phyloP scores from a whole-genome alignment of 2,113 vertebrate genomes.

The Callochromis pleurospilus region DNA sequence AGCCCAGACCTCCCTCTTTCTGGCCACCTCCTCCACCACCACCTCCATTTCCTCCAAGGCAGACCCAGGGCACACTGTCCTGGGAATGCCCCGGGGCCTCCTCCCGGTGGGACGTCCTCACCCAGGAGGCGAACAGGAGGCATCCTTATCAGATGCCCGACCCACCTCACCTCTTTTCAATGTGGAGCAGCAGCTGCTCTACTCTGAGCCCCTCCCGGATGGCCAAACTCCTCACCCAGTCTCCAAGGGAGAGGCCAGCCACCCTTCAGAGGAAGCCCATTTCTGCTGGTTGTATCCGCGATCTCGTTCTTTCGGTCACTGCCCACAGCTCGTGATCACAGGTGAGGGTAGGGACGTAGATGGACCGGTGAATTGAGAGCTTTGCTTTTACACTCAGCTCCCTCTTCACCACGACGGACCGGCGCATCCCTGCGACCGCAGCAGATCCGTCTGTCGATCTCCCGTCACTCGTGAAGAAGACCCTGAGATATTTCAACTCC shows the following conservation, averaged over 20 bases:
- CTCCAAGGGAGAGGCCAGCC: background rate
- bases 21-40: background rate
- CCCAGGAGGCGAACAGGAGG: background rate
- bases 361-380: background rate
- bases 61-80: background rate
- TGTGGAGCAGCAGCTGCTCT: background rate
- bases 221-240: background rate
- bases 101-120: background rate
- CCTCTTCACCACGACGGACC: rapidly evolving
- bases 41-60: background rate
- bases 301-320: background rate
- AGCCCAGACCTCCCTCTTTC: background rate
- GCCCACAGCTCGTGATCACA: rapidly evolving
- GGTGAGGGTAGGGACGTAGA: background rate
- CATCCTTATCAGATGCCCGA: background rate
- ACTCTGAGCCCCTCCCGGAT: background rate
- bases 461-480: background rate
- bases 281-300: rapidly evolving
- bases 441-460: background rate
- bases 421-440: rapidly evolving
- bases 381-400: background rate
- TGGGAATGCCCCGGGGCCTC: rapidly evolving
- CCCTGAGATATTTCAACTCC: background rate
- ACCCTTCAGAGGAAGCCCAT: background rate
- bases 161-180: background rate